Conservation (phyloP, 1,140 invertebrate genomes). For the Drosophila dunni region DNA sequence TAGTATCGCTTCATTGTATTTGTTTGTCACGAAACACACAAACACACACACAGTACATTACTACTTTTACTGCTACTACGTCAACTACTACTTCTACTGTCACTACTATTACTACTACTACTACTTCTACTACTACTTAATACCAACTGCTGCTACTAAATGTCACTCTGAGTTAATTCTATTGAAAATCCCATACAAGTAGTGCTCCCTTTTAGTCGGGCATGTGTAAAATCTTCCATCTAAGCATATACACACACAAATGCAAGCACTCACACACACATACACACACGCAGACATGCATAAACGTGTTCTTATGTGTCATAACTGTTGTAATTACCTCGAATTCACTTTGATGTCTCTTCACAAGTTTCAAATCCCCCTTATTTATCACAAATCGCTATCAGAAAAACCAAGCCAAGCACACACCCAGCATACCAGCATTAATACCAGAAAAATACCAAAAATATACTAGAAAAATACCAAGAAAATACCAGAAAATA, state of each 20-base stretch:
- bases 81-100: slow-evolving; percentile 13
- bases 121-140: slow-evolving; percentile 22
- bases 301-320: slow-evolving; percentile 56
- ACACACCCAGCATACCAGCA: slow-evolving; percentile 23
- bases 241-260: slow-evolving; percentile 27
- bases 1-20: slow-evolving; percentile 83
- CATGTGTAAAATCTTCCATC: slow-evolving; percentile 67
- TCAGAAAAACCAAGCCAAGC: slow-evolving; percentile 4
- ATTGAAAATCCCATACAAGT: slow-evolving; percentile 29
- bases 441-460: slow-evolving; percentile 18
- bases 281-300: slow-evolving; percentile 25
- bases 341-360: slow-evolving; percentile 66
- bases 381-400: slow-evolving; percentile 34
- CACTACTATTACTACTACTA: slow-evolving; percentile 16
- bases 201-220: slow-evolving; percentile 49
- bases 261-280: slow-evolving; percentile 22
- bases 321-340: slow-evolving; percentile 61
- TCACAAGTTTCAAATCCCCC: slow-evolving; percentile 9
- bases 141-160: slow-evolving; percentile 29
- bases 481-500: slow-evolving; percentile 11
- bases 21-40: slow-evolving; percentile 53
- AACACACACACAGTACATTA: slow-evolving; percentile 32
- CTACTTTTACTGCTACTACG: slow-evolving; percentile 31
- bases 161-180: slow-evolving; percentile 31
- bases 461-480: slow-evolving; percentile 8